Percentiles rank a stretch among this genome's conserved stretches.
phyloP scores from a whole-genome alignment of 2,888 invertebrate genomes.

The Epirrhoe tristata region DNA sequence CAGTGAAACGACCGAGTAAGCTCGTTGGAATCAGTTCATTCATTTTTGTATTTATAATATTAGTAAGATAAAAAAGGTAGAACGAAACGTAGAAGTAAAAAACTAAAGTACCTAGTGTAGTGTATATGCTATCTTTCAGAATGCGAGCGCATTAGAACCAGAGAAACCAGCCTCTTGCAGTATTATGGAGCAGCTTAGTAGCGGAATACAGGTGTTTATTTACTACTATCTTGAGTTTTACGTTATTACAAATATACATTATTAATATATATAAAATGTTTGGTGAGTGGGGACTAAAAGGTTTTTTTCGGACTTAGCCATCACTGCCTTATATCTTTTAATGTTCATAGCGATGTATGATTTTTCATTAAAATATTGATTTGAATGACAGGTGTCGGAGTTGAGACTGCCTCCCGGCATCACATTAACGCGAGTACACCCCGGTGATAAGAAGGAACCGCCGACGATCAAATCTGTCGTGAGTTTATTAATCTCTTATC shows the following conservation, averaged over 20 bases:
- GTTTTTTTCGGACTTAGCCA: no score
- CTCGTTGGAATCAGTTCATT: no score
- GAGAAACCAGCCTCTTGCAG: slow-evolving; percentile 74
- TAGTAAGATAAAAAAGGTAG: no score
- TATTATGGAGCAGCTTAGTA: slow-evolving; percentile 81
- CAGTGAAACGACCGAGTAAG: no score
- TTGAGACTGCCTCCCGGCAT: slow-evolving; percentile 92
- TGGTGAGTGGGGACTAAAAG: no score
- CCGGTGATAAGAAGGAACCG: slow-evolving; percentile 73
- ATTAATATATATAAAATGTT: no score
- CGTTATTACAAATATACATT: neutral
- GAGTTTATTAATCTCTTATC: slow-evolving; percentile 45
- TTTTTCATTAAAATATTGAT: no score
- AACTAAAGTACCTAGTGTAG: no score
- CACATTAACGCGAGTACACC: slow-evolving; percentile 90
- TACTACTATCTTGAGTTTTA: neutral
- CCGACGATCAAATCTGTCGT: slow-evolving; percentile 75
- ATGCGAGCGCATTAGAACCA: slow-evolving; percentile 32
- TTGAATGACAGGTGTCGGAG: slow-evolving; percentile 81
- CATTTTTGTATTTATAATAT: no score
- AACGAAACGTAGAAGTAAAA: no score
- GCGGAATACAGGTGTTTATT: slow-evolving; percentile 71
- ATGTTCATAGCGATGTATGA: no score
- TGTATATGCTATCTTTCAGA: slow-evolving; percentile 21
- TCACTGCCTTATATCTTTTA: no score